phyloP scores from a whole-genome alignment of 2,113 vertebrate genomes.

The Pseudonaja textilis region DNA sequence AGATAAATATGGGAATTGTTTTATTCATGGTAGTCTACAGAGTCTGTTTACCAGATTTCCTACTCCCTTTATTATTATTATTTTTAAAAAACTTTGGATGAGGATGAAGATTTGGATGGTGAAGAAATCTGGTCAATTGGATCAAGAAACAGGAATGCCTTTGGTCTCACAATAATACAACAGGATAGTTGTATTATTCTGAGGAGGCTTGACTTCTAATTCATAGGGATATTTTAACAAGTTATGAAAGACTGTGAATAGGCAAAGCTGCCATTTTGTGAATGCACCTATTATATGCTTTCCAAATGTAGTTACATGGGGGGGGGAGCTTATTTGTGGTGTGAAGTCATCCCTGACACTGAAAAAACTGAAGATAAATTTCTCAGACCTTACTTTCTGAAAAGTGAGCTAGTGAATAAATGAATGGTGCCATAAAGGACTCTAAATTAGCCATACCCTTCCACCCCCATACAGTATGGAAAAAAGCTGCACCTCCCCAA shows the following conservation, averaged over 20 bases:
- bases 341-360: not conserved
- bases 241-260: not conserved
- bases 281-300: not conserved
- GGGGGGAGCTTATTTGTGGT: not conserved
- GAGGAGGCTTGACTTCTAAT: not conserved
- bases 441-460: not conserved
- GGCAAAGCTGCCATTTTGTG: not conserved
- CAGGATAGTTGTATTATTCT: not conserved
- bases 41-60: not conserved
- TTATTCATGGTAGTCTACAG: not conserved
- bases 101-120: not conserved
- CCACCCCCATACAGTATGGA: not conserved
- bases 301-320: not conserved
- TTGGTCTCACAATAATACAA: not conserved
- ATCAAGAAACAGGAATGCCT: not conserved
- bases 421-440: not conserved
- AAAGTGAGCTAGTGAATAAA: not conserved
- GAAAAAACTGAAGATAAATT: not conserved
- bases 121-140: not conserved
- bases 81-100: not conserved
- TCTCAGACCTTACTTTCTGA: not conserved
- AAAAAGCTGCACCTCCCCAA: not conserved
- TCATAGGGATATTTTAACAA: not conserved
- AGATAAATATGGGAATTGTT: not conserved
- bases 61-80: not conserved